These are phyloP conservation scores for Acrocyrtus sp. DNA, from an alignment of 2,888 invertebrate species.

Conservation along the genomic window DNA sequence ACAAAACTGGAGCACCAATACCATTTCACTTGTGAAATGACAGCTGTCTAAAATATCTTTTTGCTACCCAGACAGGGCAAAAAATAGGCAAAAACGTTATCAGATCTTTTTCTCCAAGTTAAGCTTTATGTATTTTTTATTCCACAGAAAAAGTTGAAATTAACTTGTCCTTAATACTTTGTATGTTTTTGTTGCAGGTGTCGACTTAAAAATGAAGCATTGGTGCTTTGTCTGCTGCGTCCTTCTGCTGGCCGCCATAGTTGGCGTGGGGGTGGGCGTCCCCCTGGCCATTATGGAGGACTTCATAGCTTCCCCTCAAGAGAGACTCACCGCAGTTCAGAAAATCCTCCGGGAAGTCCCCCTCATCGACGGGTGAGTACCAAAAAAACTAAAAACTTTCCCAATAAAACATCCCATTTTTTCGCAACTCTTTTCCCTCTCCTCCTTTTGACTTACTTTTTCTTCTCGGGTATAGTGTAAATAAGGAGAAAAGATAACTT, in stretches of 20 bases:
- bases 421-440: too few species aligned
- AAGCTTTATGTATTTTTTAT: too few species aligned
- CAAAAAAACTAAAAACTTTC: neutral
- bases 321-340: slow-evolving; percentile 72
- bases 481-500: too few species aligned
- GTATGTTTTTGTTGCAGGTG: slow-evolving; percentile 50
- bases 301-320: slow-evolving; percentile 80
- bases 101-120: too few species aligned
- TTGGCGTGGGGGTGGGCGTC: slow-evolving; percentile 77
- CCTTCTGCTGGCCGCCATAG: slow-evolving; percentile 80
- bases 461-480: too few species aligned
- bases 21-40: slow-evolving; percentile 14
- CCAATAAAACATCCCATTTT: neutral
- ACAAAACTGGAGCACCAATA: too few species aligned
- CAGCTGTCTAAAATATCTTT: slow-evolving; percentile 41
- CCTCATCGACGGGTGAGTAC: slow-evolving; percentile 76
- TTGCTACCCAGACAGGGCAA: too few species aligned
- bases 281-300: slow-evolving; percentile 81
- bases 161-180: neutral
- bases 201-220: slow-evolving; percentile 70
- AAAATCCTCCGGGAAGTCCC: slow-evolving; percentile 81
- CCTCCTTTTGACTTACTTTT: too few species aligned
- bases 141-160: too few species aligned
- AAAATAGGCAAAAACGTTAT: too few species aligned
- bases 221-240: slow-evolving; percentile 82